phyloP scores from a whole-genome alignment of 2,797 vertebrate genomes.

The Sciurus vulgaris region DNA sequence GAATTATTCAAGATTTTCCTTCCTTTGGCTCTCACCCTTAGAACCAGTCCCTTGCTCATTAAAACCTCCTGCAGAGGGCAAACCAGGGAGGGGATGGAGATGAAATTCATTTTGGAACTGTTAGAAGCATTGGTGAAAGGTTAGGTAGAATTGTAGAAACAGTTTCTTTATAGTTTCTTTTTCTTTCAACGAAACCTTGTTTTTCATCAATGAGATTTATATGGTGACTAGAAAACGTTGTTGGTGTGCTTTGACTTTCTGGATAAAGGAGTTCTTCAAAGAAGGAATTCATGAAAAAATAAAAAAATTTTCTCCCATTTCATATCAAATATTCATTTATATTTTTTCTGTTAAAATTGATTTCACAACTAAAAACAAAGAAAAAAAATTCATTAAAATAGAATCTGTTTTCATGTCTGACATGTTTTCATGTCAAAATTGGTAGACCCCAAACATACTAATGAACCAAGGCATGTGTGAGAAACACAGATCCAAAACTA shows the following conservation, averaged over 20 bases:
- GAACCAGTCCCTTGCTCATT: slow-evolving; percentile 59
- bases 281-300: slow-evolving; percentile 57
- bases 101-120: slow-evolving; percentile 82
- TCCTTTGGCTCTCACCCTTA: slow-evolving; percentile 39
- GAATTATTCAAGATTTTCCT: slow-evolving; percentile 44
- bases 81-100: slow-evolving; percentile 28
- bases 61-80: slow-evolving; percentile 70
- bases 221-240: slow-evolving; percentile 74
- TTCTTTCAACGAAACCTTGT: slow-evolving; percentile 75
- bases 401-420: slow-evolving; percentile 37
- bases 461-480: not conserved
- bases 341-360: slow-evolving; percentile 70
- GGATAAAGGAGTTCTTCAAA: slow-evolving; percentile 73
- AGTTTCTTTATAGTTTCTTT: slow-evolving; percentile 69
- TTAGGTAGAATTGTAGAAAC: slow-evolving; percentile 74
- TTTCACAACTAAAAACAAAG: slow-evolving; percentile 45
- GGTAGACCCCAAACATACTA: not conserved
- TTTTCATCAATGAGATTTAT: slow-evolving; percentile 81
- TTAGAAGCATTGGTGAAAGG: slow-evolving; percentile 82
- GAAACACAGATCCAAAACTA: not conserved
- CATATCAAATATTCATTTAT: slow-evolving; percentile 66
- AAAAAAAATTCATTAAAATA: not conserved
- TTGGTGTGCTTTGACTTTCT: slow-evolving; percentile 66
- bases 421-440: slow-evolving; percentile 32
- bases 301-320: slow-evolving; percentile 52